Base-by-base conservation (phyloP, 2,888 invertebrate species). In the Synanthedon myopaeformis region DNA sequence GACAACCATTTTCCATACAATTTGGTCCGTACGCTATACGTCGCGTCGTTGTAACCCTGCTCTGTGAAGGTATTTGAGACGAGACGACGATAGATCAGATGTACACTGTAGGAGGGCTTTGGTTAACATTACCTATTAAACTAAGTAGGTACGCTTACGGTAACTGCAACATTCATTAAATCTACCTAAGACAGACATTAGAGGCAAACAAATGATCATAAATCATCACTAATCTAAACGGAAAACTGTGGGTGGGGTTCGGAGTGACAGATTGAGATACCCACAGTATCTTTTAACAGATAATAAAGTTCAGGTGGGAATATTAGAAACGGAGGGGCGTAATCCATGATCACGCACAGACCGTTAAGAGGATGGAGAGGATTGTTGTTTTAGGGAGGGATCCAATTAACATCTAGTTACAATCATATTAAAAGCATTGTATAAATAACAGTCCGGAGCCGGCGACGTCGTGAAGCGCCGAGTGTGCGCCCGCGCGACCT, bases 71-170 rank as follows among this genome's bases (percentile, higher is more conserved):
- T 69, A 70, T 74, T 67, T 69, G 71, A 76, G 66, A 74, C 69
- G 71, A 76, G 65, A 74, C 76, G 70, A 72, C 71, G 69, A 65
- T 53, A 57, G 71, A 71, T 70, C 76, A 69, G 71, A 74, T 28
- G 28, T 28, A 28, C 28, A 66, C 69, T 72, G 73, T 64, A 76
- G 74, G 76, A 75, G 77, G 75, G 76, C 83, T 85, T 84, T 82
- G 84, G 83, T 83, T 79, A 80, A 78, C 72, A 78, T 80, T 71
- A 77, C 76, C 81, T 86, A 82, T 76, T 74, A 78, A 72, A 79
- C 82, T 83, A 83, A 75, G 66, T 74, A 75, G 70, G 76, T 81
- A 80, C 80, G 79, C 76, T 82, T 84, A 84, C 78, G 85, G 85
- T 85, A 84, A 86, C 85, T 84, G 84, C 75, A 66, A 67, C 72